A percentile compares a stretch with the other conserved stretches of the same genome.
phyloP scores from a whole-genome alignment of 2,888 invertebrate genomes.

The Apoderus coryli region DNA sequence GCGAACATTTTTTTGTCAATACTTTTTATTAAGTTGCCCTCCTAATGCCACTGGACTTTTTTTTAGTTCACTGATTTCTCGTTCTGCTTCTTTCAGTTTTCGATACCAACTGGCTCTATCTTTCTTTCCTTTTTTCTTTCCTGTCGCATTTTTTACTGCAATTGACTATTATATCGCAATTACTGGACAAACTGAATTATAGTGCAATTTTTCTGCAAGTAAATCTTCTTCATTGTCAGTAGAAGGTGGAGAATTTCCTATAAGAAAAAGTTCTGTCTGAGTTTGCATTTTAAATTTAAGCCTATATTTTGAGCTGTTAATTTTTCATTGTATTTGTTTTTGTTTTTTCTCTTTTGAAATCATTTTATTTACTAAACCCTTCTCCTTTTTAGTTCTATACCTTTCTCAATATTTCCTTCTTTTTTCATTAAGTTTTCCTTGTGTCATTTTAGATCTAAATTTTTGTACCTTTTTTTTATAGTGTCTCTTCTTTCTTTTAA shows the following conservation, averaged over 20 bases:
- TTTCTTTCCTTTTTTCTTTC: constrained; percentile 1
- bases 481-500: too few relatives aligned
- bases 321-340: constrained; percentile 1
- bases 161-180: too few relatives aligned
- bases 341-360: constrained; percentile 2
- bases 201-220: neutral
- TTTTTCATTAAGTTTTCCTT: neutral
- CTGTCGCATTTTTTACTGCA: neutral
- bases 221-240: constrained; percentile 1
- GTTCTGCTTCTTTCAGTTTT: constrained; percentile 1
- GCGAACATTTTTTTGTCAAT: too few relatives aligned
- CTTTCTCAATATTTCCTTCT: neutral
- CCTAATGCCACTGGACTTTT: too few relatives aligned
- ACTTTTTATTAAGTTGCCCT: too few relatives aligned
- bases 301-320: constrained; percentile 2
- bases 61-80: neutral
- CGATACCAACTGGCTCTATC: constrained; percentile 1
- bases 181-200: too few relatives aligned
- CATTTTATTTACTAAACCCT: neutral
- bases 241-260: neutral
- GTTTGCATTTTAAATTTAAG: neutral
- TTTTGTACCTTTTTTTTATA: neutral
- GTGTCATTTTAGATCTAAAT: constrained; percentile 1
- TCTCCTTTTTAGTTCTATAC: constrained; percentile 2
- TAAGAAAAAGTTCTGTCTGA: neutral